Base-by-base conservation (phyloP, 1,140 invertebrate species). In the Danaus melanippus region DNA sequence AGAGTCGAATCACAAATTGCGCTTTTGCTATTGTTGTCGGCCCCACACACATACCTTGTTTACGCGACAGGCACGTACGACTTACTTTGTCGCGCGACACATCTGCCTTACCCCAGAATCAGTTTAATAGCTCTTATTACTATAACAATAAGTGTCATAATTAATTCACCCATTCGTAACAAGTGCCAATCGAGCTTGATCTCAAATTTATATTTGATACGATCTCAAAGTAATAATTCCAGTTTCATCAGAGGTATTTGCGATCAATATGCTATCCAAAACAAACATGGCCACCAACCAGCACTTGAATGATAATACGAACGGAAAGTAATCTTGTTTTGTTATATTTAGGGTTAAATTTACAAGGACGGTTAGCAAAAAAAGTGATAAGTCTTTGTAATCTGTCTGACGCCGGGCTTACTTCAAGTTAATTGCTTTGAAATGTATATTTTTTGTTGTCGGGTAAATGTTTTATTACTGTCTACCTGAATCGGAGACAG, bases 341-440 rank as follows among this genome's bases (percentile, higher is more conserved):
- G 10, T 56, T 51, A 8, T 32, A 17, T 10, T 49, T 64, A 68
- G 56, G 49, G 62, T 62, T 65, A 52, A 51, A 55, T 52, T 59
- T 67, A 7, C 51, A 48, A 46, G 48, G 8, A 32, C 8, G 53
- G 64, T 44, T 12, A 43, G 42, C 51, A 66, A 78, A 79, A 78
- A 81, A 75, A 71, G 71, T 77, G 78, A 81, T 79, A 85, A 83
- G 71, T 81, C 74, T 72, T 79, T 80, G 76, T 85, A 83, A 83
- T 84, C 78, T 77, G 64, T 54, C 72, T 84, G 81, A 86, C 83
- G 83, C 83, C 83, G 82, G 71, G 71, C 64, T 79, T 81, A 84
- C 65, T 69, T 61, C 58, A 58, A 76, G 70, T 81, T 84, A 84
- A 84, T 84, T 84, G 79, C 75, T 80, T 79, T 67, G 65, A 71